Conservation (phyloP, 2,797 vertebrate genomes). For the Petrocephalus sullivani region DNA sequence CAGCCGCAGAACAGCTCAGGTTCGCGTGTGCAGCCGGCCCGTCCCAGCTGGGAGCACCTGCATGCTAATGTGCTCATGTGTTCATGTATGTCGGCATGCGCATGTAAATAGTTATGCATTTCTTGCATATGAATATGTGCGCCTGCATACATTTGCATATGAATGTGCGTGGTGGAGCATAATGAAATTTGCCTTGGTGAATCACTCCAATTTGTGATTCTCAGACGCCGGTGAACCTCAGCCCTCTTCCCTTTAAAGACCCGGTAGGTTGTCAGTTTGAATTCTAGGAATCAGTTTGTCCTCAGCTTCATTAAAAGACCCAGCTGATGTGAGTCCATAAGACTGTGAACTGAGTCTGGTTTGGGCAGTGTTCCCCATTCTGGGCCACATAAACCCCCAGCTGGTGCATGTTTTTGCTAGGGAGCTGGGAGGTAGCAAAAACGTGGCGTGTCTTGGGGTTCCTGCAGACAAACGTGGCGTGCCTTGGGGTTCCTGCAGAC, state of each 20-base stretch:
- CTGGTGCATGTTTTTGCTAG: no score
- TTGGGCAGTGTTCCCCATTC: not conserved
- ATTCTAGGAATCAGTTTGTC: not conserved
- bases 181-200: not conserved
- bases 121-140: not conserved
- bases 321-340: not conserved
- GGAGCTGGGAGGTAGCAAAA: not conserved
- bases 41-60: not conserved
- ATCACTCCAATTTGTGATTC: not conserved
- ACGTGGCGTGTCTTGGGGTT: not conserved
- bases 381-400: not conserved
- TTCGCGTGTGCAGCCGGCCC: not conserved
- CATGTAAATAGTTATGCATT: not conserved
- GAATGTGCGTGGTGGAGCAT: not conserved
- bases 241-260: not conserved
- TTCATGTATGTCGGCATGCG: not conserved
- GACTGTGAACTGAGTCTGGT: not conserved
- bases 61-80: not conserved
- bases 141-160: not conserved
- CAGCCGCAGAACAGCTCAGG: not conserved
- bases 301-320: not conserved
- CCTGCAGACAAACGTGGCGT: no score
- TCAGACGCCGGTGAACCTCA: not conserved
- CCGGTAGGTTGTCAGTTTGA: not conserved
- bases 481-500: no score